Conservation (phyloP, 2,888 invertebrate species). For the Venusia cambrica region DNA sequence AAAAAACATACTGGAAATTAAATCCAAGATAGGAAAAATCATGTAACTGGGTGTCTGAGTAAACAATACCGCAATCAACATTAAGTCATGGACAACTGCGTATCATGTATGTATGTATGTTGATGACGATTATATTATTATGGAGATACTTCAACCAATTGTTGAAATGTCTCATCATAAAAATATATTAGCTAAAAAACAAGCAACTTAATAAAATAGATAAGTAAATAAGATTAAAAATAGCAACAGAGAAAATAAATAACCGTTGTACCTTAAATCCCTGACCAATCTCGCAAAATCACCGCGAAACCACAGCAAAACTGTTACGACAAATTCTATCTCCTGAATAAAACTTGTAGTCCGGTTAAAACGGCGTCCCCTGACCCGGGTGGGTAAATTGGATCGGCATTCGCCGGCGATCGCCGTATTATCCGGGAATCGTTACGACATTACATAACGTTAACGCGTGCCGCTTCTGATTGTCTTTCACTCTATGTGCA, state of each 20-base stretch:
- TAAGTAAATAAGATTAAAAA: no score
- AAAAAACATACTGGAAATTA: no score
- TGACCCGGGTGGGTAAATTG: constrained; percentile 45
- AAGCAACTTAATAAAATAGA: no score
- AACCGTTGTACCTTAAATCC: no score
- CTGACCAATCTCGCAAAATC: constrained; percentile 19
- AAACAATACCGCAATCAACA: no score
- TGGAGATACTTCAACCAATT: not conserved
- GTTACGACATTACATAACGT: constrained; percentile 41
- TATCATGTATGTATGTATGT: no score
- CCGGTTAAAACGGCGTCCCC: constrained; percentile 26
- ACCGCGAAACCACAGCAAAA: constrained; percentile 23
- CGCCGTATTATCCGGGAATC: constrained; percentile 41
- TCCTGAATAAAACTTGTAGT: constrained; percentile 29
- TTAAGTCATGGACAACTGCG: no score
- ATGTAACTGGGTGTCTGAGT: no score
- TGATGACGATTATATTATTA: no score
- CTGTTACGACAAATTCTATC: constrained; percentile 30
- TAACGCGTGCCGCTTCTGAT: constrained; percentile 48
- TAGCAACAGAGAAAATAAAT: no score
- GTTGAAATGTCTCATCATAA: not conserved
- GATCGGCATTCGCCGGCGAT: constrained; percentile 43
- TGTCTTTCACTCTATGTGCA: constrained; percentile 45
- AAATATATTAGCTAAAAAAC: constrained; percentile 5
- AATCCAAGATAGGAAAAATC: no score